Conservation (phyloP, 1,140 invertebrate species). For the Lamellibrachia luymesi region DNA sequence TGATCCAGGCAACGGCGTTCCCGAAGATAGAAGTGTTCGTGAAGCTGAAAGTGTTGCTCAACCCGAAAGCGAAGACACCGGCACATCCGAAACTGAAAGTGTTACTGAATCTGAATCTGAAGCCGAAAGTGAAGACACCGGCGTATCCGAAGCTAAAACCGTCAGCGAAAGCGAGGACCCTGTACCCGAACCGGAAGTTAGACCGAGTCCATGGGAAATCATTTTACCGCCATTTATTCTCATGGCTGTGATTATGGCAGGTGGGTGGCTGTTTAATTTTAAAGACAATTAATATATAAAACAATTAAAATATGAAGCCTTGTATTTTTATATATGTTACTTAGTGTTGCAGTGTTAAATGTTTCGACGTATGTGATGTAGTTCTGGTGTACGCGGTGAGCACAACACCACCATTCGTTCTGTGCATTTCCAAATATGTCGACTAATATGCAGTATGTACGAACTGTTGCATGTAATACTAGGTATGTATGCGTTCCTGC, state of each 20-base stretch:
- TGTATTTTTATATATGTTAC: background rate
- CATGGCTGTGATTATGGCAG: background rate
- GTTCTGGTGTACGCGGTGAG: too few relatives aligned
- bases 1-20: background rate
- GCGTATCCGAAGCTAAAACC: background rate
- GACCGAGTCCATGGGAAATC: slow-evolving; percentile 3
- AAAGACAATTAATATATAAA: background rate
- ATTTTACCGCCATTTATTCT: background rate
- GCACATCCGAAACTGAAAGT: background rate
- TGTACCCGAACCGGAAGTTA: background rate
- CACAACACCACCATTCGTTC: background rate
- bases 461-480: background rate
- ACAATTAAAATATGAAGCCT: background rate
- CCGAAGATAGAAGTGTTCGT: background rate
- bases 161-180: background rate
- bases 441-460: background rate
- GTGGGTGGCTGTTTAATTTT: background rate
- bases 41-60: background rate
- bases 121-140: background rate
- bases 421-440: background rate
- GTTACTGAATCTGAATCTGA: background rate
- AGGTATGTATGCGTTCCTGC: background rate
- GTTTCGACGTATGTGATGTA: too few relatives aligned
- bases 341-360: too few relatives aligned
- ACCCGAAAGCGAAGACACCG: background rate